Conservation (phyloP, 2,113 vertebrate species). For the Scomber japonicus region DNA sequence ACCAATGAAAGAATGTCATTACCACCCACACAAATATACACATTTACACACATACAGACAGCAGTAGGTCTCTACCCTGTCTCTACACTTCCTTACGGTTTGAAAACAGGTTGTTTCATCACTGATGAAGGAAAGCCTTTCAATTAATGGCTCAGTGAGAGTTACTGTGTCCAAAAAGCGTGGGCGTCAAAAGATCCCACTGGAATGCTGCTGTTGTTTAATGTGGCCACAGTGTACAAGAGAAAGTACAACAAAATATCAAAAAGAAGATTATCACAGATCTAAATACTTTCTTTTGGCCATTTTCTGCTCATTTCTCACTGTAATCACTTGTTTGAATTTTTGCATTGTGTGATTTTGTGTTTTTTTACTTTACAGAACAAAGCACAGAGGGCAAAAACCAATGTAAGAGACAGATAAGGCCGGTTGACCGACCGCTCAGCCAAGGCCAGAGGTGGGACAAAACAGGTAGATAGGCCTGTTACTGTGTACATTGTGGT, state of each 20-base stretch:
- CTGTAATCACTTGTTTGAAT: too few species aligned
- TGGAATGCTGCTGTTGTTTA: background rate
- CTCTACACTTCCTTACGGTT: slow-evolving; percentile 18
- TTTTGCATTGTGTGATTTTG: too few species aligned
- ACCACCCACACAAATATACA: slow-evolving; percentile 47
- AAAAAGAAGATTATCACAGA: too few species aligned
- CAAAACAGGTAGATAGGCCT: slow-evolving; percentile 57
- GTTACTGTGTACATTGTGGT: slow-evolving; percentile 59
- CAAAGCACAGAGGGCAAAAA: slow-evolving; percentile 14
- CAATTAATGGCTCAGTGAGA: slow-evolving; percentile 1
- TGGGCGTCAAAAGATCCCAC: background rate
- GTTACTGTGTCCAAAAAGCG: background rate
- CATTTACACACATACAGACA: background rate
- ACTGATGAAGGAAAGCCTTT: slow-evolving; percentile 17
- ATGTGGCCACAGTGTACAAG: too few species aligned
- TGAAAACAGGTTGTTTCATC: slow-evolving; percentile 45
- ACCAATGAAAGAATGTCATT: slow-evolving; percentile 63
- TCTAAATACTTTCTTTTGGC: background rate
- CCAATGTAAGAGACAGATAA: slow-evolving; percentile 59
- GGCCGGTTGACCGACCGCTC: slow-evolving; percentile 71
- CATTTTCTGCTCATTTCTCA: background rate
- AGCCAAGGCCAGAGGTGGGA: slow-evolving; percentile 70
- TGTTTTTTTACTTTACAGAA: slow-evolving; percentile 3
- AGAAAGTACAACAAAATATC: too few species aligned
- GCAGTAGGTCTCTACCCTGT: background rate